These are phyloP conservation scores for Trachymyrmex septentrionalis DNA, from an alignment of 1,140 invertebrate species.

Conservation along the genomic window DNA sequence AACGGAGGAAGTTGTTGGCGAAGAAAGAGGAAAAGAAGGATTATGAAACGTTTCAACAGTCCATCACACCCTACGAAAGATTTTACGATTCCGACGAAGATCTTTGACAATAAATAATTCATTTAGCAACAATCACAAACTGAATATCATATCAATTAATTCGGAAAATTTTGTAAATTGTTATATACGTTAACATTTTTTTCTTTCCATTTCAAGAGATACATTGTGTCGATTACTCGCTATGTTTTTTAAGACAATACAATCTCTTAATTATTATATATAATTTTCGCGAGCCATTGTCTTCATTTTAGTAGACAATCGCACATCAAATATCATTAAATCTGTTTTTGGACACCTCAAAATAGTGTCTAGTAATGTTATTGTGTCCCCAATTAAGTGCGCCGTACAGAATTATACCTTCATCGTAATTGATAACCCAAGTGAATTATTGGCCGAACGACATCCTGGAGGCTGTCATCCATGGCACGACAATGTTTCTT, in stretches of 20 bases:
- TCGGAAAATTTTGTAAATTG: not conserved
- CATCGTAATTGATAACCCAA: slow-evolving; percentile 63
- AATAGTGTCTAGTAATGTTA: slow-evolving; percentile 63
- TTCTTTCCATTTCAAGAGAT: not conserved
- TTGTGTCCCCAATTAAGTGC: slow-evolving; percentile 56
- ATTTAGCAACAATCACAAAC: slow-evolving; percentile 1
- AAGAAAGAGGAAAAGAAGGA: slow-evolving; percentile 72
- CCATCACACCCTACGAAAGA: slow-evolving; percentile 75
- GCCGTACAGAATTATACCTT: slow-evolving; percentile 17
- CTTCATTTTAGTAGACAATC: not conserved
- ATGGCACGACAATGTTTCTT: slow-evolving; percentile 12
- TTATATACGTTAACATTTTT: not conserved
- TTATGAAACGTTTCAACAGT: slow-evolving; percentile 78
- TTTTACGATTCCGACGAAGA: slow-evolving; percentile 83
- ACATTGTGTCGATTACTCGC: not conserved
- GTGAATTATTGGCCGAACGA: slow-evolving; percentile 65
- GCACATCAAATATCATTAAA: slow-evolving; percentile 22
- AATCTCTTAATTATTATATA: not conserved
- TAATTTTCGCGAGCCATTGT: not conserved
- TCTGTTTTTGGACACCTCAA: slow-evolving; percentile 9
- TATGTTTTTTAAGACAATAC: not conserved
- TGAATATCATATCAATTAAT: not conserved
- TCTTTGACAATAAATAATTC: slow-evolving; percentile 72
- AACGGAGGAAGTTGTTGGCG: slow-evolving; percentile 69
- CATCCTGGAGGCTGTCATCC: slow-evolving; percentile 30